Base-by-base conservation (phyloP, 2,888 invertebrate genomes). In the Ochropleura leucogaster region DNA sequence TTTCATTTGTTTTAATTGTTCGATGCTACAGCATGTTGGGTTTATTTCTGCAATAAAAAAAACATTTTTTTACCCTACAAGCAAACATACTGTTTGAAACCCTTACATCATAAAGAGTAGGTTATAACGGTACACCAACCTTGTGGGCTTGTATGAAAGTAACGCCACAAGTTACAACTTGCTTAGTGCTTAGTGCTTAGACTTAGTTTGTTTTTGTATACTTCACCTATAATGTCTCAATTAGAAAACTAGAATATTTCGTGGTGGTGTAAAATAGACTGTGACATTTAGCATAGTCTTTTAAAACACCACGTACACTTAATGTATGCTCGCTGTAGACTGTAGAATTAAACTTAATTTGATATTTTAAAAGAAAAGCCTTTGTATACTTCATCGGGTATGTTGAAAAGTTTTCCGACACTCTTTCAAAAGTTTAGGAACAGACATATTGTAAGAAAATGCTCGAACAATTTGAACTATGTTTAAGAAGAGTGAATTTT, bases 401-500 rank as follows among this genome's bases (percentile, higher is more conserved):
- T 20, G 20, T 42, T 10, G 47, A 62, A 44, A 6, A 16, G 14
- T 42, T 66, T 62, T 14, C 10, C 12, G 18, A 30, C 12, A 64
- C 10, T 46, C 12, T 67, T 53, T 40, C 14, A n/a, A 0, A 44
- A 67, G 14, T 49, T 59, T 12, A 30, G 44, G 14, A 18, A n/a
- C n/a, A 14, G 16, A n/a, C 14, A 18, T 18, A n/a, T 30, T 49
- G 20, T 20, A 30, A 30, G 4, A 81, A 63, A 75, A 85, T 84
- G 85, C 42, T 79, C 2, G 74, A 72, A 30, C 51, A 78, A 12
- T 82, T 82, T 55, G 0, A 68, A 65, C 70, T 44, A 63, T 73
- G 78, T 72, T 68, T 84, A 16, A 47, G 51, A 64, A 75, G 59
- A 63, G 79, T 85, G 5, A 72, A 76, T 62, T 67, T 75, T 65